Conservation (phyloP, 2,888 invertebrate genomes). For the Drosophila barbarae region DNA sequence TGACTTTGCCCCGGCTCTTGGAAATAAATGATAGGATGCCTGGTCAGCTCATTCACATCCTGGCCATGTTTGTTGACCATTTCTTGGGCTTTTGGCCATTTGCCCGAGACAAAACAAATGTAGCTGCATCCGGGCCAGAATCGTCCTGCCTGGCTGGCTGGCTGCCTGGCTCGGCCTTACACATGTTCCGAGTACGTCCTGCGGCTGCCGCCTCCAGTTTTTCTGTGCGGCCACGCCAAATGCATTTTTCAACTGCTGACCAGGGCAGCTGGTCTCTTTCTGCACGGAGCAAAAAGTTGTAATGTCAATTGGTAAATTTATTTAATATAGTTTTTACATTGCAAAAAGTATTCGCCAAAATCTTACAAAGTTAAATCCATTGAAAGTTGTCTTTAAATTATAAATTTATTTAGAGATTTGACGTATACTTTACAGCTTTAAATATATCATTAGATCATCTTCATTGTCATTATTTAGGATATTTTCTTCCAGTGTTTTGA, state of each 20-base stretch:
- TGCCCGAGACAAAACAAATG: slow-evolving; percentile 44
- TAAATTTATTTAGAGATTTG: too few relatives aligned
- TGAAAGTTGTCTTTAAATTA: too few relatives aligned
- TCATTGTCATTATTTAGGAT: neutral
- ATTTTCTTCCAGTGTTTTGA: slow-evolving; percentile 16
- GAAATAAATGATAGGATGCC: slow-evolving; percentile 55
- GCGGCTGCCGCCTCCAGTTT: slow-evolving; percentile 25
- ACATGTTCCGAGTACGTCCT: slow-evolving; percentile 37
- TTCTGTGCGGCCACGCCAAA: slow-evolving; percentile 47
- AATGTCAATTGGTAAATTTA: neutral
- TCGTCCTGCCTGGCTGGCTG: slow-evolving; percentile 18
- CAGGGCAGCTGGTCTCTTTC: slow-evolving; percentile 26
- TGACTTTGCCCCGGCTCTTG: slow-evolving; percentile 40
- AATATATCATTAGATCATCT: neutral
- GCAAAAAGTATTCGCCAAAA: too few relatives aligned
- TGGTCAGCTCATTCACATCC: slow-evolving; percentile 38
- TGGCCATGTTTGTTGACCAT: slow-evolving; percentile 42
- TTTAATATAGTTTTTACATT: neutral
- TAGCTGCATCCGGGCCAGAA: slow-evolving; percentile 42
- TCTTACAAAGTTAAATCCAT: too few relatives aligned
- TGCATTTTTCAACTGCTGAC: slow-evolving; percentile 59
- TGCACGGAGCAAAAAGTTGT: slow-evolving; percentile 1
- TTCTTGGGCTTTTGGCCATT: slow-evolving; percentile 42
- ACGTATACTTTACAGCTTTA: neutral
- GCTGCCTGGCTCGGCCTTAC: slow-evolving; percentile 25